Evolutionary conservation across 2,888 invertebrate species (phyloP).

Genomic region (Cosmia pyralina): DNA sequence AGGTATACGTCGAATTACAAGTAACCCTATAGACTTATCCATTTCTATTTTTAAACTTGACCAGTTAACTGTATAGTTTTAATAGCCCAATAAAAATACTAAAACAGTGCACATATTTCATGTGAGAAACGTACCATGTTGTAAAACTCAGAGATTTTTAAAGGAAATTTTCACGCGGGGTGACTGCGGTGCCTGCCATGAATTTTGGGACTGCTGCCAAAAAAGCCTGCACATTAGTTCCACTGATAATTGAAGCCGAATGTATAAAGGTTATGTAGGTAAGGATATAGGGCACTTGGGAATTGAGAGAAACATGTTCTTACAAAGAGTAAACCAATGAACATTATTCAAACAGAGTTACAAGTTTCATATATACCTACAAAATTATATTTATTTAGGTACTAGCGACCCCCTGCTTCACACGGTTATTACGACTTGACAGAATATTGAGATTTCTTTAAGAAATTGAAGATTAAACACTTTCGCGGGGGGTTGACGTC

Average conservation of each 20-base stretch:
- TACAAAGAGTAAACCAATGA: not conserved
- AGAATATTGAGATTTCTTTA: not conserved
- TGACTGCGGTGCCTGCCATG: conserved; percentile 47
- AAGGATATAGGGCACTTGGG: not conserved
- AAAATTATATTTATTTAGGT: not conserved
- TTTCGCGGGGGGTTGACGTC: too few relatives aligned
- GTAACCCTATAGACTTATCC: not conserved
- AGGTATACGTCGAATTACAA: too few relatives aligned
- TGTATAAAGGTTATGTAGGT: conserved; percentile 4
- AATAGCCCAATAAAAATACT: conserved; percentile 16
- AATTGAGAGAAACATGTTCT: conserved; percentile 5
- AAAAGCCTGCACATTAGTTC: conserved; percentile 48
- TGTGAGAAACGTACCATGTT: conserved; percentile 32
- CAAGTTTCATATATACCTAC: too few relatives aligned
- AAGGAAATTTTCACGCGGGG: conserved; percentile 37
- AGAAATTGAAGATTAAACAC: too few relatives aligned
- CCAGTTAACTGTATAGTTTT: not conserved
- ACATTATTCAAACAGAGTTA: not conserved
- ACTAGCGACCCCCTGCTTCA: not conserved
- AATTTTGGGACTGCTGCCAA: conserved; percentile 56
- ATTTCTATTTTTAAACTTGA: not conserved
- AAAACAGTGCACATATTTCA: conserved; percentile 42
- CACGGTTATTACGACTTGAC: not conserved
- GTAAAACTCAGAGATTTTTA: conserved; percentile 54
- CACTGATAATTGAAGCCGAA: conserved; percentile 51